Evolutionary conservation across 2,113 vertebrate genomes (phyloP), one percentile per base, ranked within the genome.

Genomic region (Hypocryptadius cinnamomeus): DNA sequence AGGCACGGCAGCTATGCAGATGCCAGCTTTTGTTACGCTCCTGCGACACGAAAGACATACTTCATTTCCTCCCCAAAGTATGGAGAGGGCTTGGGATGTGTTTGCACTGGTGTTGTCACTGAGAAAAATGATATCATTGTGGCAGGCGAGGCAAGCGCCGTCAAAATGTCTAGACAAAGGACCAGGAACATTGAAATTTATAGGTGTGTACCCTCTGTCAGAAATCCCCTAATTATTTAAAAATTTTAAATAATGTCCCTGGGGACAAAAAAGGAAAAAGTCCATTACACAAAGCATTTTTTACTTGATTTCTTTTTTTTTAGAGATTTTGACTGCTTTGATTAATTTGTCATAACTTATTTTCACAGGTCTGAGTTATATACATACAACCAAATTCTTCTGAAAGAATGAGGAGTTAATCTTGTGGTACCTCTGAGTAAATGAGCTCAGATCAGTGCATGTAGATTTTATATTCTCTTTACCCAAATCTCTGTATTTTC

Each of bases 41-140:
- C 99, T 4, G 92, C 85, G 0, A 99, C 98, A 18, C 65, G 76
- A 1, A 98, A 98, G 59, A 98, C 97, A n/a, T 98, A 98, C 93
- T 99, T 98, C 96, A 98, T 99, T 94, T 98, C 98, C 7, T 99
- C 99, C 13, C 99, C 99, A 3, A 98, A 98, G 87, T 99, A 99
- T 8, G 98, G 98, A 60, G 99, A 99, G 47, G 98, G 98, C 8
- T 97, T 99, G 88, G 99, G 99, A 53, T 98, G 97, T 6, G 98
- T 99, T 79, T 98, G 97, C 56, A 91, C 98, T 17, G 99, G 99
- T 11, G 98, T 99, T 24, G 98, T 99, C 53, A 99, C 98, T n/a
- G 98, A 99, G 89, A 96, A 96, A 85, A 99, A 99, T 90, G 96
- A 98, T 15, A 97, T 99, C 37, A 96, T 99, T 71, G 98, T 99